A percentile compares a stretch with the other conserved stretches of the same genome.
phyloP scores from a whole-genome alignment of 2,888 invertebrate species.

The Petrophora chlorosata region DNA sequence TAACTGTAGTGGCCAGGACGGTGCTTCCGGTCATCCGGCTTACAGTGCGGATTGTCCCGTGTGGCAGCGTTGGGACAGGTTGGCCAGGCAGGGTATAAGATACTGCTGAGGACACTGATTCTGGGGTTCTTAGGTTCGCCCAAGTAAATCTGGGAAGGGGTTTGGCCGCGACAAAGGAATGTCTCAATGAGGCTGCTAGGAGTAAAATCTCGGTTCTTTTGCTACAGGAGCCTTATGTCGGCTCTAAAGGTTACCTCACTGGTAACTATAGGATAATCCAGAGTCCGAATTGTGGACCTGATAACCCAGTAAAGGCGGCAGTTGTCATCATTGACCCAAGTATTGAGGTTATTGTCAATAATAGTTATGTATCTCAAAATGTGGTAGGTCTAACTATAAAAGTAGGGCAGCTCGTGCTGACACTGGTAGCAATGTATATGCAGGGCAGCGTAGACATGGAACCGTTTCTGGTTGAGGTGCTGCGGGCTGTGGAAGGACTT shows the following conservation, averaged over 20 bases:
- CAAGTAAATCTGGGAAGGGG: not conserved
- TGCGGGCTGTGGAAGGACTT: not conserved
- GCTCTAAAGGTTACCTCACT: not conserved
- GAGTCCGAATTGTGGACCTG: not conserved
- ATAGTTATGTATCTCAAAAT: not conserved
- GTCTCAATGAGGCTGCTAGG: not conserved
- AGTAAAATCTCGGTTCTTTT: no score
- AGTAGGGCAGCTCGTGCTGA: not conserved
- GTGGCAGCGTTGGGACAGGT: no score
- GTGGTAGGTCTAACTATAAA: not conserved
- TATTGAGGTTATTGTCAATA: not conserved
- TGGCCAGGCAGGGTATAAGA: no score
- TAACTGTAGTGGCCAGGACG: no score
- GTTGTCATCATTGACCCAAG: not conserved
- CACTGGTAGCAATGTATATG: not conserved
- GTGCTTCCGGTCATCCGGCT: no score
- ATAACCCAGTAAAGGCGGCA: not conserved
- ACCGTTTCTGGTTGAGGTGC: not conserved
- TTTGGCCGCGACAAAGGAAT: not conserved
- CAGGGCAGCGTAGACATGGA: not conserved
- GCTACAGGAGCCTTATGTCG: not conserved
- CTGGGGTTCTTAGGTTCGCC: no score
- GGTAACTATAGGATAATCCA: not conserved
- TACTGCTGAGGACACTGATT: no score
- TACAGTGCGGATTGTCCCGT: no score